Percentiles rank a stretch among this genome's conserved stretches.
These are phyloP conservation scores for Pocota personata DNA, from an alignment of 2,888 invertebrate species.

Conservation along the genomic window DNA sequence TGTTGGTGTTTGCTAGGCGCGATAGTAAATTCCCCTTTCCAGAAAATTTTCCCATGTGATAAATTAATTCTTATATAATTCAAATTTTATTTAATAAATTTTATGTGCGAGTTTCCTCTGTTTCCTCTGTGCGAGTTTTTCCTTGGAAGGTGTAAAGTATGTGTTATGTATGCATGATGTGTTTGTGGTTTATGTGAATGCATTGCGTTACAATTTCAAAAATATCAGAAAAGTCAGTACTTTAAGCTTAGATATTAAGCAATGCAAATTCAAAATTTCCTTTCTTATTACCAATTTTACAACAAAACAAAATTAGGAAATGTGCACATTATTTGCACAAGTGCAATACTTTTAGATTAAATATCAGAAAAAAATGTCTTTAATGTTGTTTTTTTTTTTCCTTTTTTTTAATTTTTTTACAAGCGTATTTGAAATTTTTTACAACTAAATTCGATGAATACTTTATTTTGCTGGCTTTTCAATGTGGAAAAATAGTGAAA, in stretches of 20 bases:
- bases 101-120: neutral
- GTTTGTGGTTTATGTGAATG: slow-evolving; percentile 2
- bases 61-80: slow-evolving; percentile 21
- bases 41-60: slow-evolving; percentile 40
- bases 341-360: neutral
- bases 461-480: slow-evolving; percentile 23
- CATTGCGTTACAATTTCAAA: neutral
- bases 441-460: slow-evolving; percentile 66
- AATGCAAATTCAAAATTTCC: neutral
- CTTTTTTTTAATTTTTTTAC: neutral
- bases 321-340: neutral
- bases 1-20: neutral
- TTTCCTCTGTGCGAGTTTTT: no score
- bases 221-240: neutral
- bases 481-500: slow-evolving; percentile 18
- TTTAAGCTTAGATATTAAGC: neutral
- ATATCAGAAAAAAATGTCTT: neutral
- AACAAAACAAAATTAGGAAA: neutral
- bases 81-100: slow-evolving; percentile 12
- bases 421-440: neutral
- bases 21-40: neutral
- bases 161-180: neutral
- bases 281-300: neutral
- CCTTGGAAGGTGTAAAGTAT: neutral
- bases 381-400: neutral